Base-by-base conservation (phyloP, 2,113 vertebrate genomes). In the Gallinago undulata region DNA sequence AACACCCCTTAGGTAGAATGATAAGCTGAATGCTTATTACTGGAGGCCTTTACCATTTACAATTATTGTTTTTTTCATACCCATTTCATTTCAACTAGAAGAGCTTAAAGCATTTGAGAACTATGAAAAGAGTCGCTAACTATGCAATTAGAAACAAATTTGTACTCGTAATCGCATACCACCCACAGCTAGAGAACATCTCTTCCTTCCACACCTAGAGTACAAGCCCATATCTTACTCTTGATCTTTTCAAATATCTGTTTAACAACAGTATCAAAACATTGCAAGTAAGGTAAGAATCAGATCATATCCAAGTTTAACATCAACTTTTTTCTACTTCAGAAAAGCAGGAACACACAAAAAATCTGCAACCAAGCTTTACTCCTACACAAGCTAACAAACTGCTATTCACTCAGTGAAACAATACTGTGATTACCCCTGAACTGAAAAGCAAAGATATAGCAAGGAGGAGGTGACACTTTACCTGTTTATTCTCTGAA, bases 241-340 rank as follows among this genome's bases (percentile, higher is more conserved):
- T 27, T 86, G 45, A 56, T 68, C 64, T 82, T 79, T 68, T 86
- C 74, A 84, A 87, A 13, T 56, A 82, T n/a, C 74, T 89, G 55
- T 76, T 95, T 93, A 94, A 92, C 41, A n/a, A 84, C 43, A 59
- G 57, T 53, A 85, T 33, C 53, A 84, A 89, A 96, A 83, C 56
- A 94, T 56, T 91, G 59, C 53, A 89, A 55, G 87, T 91, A 90
- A 84, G 24, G 28, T 31, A 81, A 84, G 83, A 92, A 96, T 89
- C 53, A 92, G 76, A 95, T 89, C 72, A 86, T 90, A 87, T 21
- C 37, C 66, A 95, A 91, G 64, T 83, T 94, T 80, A 93, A 93
- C 76, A 68, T 73, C 43, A 93, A 90, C 43, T 91, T 88, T 92
- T 88, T 88, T 88, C 67, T 73, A 70, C 83, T 84, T 87, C 74